These are phyloP conservation scores for Planococcus citri DNA, from an alignment of 1,140 invertebrate genomes.

Conservation along the genomic window DNA sequence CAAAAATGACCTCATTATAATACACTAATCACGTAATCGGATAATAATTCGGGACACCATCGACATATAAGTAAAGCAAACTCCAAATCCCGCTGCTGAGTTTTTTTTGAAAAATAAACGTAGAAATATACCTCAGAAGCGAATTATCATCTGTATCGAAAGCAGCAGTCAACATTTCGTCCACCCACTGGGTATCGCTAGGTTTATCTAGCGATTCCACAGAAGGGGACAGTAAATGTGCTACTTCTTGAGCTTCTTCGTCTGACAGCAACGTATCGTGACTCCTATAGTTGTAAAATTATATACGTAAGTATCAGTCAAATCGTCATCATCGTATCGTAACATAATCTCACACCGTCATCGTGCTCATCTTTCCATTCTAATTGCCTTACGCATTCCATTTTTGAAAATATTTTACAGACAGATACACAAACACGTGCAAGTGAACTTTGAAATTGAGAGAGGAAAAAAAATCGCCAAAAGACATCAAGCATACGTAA, in stretches of 20 bases:
- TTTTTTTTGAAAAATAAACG: too few relatives aligned
- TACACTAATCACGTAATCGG: too few relatives aligned
- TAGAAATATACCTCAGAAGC: neutral
- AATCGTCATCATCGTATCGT: neutral
- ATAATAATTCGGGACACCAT: too few relatives aligned
- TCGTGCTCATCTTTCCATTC: neutral
- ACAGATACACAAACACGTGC: too few relatives aligned
- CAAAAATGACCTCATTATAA: too few relatives aligned
- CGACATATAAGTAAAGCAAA: too few relatives aligned
- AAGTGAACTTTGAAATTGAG: too few relatives aligned
- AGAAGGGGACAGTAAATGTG: constrained; percentile 53
- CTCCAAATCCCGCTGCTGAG: too few relatives aligned
- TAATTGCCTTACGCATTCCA: neutral
- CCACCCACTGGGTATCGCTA: neutral
- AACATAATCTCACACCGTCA: neutral
- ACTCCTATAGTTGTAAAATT: constrained; percentile 23
- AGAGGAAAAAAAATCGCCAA: neutral
- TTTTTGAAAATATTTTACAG: neutral
- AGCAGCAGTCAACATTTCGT: neutral
- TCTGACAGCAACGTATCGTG: constrained; percentile 64
- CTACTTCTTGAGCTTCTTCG: constrained; percentile 74
- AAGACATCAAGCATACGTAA: neutral
- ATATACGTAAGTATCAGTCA: constrained; percentile 8
- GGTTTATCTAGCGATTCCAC: constrained; percentile 8
- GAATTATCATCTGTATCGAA: neutral